Conservation (phyloP, 2,113 vertebrate species). For the Elgaria multicarinata region DNA sequence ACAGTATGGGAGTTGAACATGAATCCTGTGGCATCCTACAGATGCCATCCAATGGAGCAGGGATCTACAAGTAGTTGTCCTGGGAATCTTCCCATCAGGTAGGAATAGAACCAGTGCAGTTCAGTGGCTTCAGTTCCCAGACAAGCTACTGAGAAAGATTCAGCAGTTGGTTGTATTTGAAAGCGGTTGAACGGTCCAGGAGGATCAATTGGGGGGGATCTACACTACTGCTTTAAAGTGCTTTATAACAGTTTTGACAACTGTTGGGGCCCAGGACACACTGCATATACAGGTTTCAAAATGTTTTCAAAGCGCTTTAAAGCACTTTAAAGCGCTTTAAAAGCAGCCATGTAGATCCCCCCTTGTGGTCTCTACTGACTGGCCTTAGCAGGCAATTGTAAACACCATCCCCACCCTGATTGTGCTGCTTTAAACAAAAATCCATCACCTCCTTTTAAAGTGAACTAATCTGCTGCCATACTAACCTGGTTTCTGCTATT, state of each 20-base stretch:
- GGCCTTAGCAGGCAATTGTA: not conserved
- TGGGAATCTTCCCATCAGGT: not conserved
- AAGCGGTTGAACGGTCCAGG: not conserved
- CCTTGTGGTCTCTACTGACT: too few species aligned
- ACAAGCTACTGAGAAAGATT: not conserved
- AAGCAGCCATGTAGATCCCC: too few species aligned
- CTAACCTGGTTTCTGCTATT: slow-evolving; percentile 30
- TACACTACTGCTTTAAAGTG: too few species aligned
- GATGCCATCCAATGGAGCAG: not conserved
- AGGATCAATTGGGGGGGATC: too few species aligned
- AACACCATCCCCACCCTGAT: not conserved
- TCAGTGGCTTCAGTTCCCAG: not conserved
- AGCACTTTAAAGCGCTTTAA: too few species aligned
- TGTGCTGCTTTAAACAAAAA: slow-evolving; percentile 20
- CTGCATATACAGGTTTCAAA: too few species aligned
- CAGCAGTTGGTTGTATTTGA: not conserved
- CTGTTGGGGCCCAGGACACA: too few species aligned
- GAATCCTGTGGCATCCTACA: not conserved
- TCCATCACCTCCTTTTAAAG: not conserved
- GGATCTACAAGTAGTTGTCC: not conserved
- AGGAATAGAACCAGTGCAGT: not conserved
- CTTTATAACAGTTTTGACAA: too few species aligned
- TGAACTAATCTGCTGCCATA: slow-evolving; percentile 42
- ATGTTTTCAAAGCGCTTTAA: too few species aligned
- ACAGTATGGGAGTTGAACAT: not conserved